Base-by-base conservation (phyloP, 2,113 vertebrate species). In the Sander vitreus region DNA sequence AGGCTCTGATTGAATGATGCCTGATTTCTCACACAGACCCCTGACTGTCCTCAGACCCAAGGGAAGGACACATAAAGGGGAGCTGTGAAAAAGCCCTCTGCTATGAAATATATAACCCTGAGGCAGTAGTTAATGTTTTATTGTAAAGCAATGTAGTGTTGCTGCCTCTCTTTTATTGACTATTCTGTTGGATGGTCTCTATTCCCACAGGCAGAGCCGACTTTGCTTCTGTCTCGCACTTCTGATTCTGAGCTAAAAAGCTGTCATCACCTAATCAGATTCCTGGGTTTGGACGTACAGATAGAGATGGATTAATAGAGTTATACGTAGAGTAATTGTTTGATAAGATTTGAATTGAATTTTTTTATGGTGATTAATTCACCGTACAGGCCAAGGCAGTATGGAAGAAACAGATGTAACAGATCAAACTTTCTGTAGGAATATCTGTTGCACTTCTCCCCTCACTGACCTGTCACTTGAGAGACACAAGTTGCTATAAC, bases 51-150 rank as follows among this genome's bases (percentile, higher is more conserved):
- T 81, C 59, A 58, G 27, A 54, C 67, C 73, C 23, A 8, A 19
- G 76, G 65, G 74, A 88, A 88, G 76, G 73, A 80, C 88, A 76
- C 72, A 65, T 83, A 67, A 83, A 84, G 76, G 62, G 65, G 45
- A 79, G 66, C 58, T 81, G 62, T 80, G 84, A 77, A 89, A 82
- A 81, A 72, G 59, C 62, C 10, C 48, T 80, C 62, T 70, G 74
- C 76, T 60, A 65, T 79, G 67, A 43, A 43, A 87, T 78, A 77
- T 79, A 81, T 30, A 74, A 81, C 85, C 81, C 78, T 76, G 50
- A 85, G 86, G 88, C 80, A 25, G 58, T 66, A 83, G 76, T 93
- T 86, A 85, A 89, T 83, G 65, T 93, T 93, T 88, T 82, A 92
- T 86, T 87, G 73, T 90, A 62, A 72, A 75, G 65, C 81, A 55